Conservation (phyloP, 2,113 vertebrate genomes). For the Petrocephalus zakoni region DNA sequence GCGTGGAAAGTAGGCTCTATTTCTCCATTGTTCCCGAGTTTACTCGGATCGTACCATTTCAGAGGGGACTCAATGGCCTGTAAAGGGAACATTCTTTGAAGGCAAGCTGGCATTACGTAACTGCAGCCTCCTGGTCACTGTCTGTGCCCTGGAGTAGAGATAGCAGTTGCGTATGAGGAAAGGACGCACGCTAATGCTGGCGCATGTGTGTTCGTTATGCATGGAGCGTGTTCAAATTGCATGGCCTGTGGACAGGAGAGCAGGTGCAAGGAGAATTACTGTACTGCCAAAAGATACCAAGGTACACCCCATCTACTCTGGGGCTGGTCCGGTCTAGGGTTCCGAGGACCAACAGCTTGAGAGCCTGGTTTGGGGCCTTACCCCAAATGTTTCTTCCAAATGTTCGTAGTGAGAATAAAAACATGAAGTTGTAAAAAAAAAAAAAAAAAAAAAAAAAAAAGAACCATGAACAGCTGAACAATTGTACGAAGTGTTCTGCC, state of each 20-base stretch:
- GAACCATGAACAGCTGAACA: neutral
- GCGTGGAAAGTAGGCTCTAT: neutral
- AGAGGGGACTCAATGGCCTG: neutral
- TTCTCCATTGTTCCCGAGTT: neutral
- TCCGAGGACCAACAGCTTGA: conserved; percentile 68
- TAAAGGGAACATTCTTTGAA: neutral
- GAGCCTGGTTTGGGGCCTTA: conserved; percentile 81
- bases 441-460: neutral
- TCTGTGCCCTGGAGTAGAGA: neutral
- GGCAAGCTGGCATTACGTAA: neutral
- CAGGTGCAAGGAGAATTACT: neutral
- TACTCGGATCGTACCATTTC: neutral
- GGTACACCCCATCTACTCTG: conserved; percentile 60
- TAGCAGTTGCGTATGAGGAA: neutral
- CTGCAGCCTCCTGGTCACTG: neutral
- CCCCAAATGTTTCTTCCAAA: conserved; percentile 77
- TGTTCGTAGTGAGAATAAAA: conserved; percentile 45
- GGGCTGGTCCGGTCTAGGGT: conserved; percentile 57
- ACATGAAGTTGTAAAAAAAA: conserved; percentile 32
- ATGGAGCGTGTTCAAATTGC: neutral
- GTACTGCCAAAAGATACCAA: conserved; percentile 54
- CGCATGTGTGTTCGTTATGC: neutral
- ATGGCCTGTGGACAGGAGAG: neutral
- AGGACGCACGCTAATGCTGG: neutral
- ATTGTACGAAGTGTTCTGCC: conserved; percentile 24